These are phyloP conservation scores for Philopotamus ludificatus DNA, from an alignment of 1,140 invertebrate species.

Conservation along the genomic window DNA sequence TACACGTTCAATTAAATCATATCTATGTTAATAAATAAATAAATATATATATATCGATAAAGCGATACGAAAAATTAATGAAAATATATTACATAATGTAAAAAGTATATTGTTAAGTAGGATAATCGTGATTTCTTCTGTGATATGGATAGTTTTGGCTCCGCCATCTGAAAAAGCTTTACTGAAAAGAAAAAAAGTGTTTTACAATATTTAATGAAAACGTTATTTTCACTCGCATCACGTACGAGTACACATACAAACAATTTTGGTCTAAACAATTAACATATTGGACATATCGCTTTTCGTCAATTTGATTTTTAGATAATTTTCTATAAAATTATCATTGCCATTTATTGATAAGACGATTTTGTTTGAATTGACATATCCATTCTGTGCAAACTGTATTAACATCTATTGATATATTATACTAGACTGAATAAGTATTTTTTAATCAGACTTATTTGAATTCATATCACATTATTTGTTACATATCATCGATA, in stretches of 20 bases:
- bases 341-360: not conserved
- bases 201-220: slow-evolving; percentile 7
- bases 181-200: slow-evolving; percentile 8
- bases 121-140: slow-evolving; percentile 32
- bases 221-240: not conserved
- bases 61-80: no score
- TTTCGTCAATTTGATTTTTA: not conserved
- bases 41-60: no score
- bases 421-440: not conserved
- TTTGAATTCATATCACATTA: no score
- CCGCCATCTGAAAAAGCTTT: slow-evolving; percentile 29
- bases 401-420: not conserved
- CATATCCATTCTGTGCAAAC: not conserved
- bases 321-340: not conserved
- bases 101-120: no score
- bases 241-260: not conserved
- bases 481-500: no score
- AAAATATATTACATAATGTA: no score
- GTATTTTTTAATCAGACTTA: not conserved
- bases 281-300: slow-evolving; percentile 11
- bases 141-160: slow-evolving; percentile 32
- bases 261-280: not conserved
- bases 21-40: no score
- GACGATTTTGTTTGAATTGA: not conserved
- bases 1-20: no score